These are phyloP conservation scores for Agraylea sexmaculata DNA, from an alignment of 1,140 invertebrate genomes.

Conservation along the genomic window DNA sequence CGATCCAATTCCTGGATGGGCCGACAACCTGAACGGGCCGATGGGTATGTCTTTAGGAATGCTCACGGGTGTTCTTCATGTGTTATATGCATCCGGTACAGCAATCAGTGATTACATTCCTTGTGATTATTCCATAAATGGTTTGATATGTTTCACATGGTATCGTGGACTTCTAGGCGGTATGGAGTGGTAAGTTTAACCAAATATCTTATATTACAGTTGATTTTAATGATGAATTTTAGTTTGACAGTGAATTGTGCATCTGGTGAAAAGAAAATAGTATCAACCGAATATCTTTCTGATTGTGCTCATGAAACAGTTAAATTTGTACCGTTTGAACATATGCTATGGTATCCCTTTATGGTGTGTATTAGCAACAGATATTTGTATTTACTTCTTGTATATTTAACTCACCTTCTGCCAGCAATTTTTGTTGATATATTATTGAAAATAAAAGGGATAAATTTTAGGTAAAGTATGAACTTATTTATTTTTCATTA, in stretches of 20 bases:
- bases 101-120: conserved; percentile 9
- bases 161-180: too few species aligned
- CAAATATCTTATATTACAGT: background rate
- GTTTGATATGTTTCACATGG: conserved; percentile 8
- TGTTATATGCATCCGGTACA: conserved; percentile 1
- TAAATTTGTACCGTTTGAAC: background rate
- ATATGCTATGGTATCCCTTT: conserved; percentile 11
- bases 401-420: conserved; percentile 11
- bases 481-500: background rate
- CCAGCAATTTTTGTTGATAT: conserved; percentile 9
- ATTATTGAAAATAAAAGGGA: conserved; percentile 1
- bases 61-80: conserved; percentile 8
- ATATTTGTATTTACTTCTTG: conserved; percentile 5
- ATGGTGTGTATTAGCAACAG: conserved; percentile 5
- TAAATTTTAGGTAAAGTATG: conserved; percentile 5
- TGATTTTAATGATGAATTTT: background rate
- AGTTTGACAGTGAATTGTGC: conserved; percentile 3
- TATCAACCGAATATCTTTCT: background rate
- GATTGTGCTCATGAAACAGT: background rate
- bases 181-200: too few species aligned
- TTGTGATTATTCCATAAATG: conserved; percentile 12
- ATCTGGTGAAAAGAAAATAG: conserved; percentile 1
- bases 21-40: conserved; percentile 9
- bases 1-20: conserved; percentile 7
- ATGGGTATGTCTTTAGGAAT: conserved; percentile 7